Base-by-base conservation (phyloP, 2,797 vertebrate genomes). In the Oreochromis grahami region DNA sequence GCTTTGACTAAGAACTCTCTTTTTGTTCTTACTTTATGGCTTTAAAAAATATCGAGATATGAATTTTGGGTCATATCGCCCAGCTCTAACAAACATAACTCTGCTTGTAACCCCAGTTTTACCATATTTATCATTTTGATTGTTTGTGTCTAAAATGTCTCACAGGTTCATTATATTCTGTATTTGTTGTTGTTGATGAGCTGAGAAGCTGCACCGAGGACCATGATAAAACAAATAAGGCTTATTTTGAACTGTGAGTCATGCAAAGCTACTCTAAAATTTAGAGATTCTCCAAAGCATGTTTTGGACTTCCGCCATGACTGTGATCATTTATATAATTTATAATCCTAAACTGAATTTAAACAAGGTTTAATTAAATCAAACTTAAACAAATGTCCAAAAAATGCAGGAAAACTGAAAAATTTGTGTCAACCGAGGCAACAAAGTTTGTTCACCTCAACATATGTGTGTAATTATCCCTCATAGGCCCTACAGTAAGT, bases 91-190 rank as follows among this genome's bases (percentile, higher is more conserved):
- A 21, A 21, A 65, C 6, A 8, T 0, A 21, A 36, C 17, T 34
- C 17, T 36, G 60, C 34, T 38, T 65, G 38, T 63, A 63, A 13
- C 34, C 11, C 19, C 58, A 38, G 34, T 65, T 38, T 65, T 14
- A 21, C 7, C 11, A 13, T 8, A 14, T 24, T 21, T 3, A 41
- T 68, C 11, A 21, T 68, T 41, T 26, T 68, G 21, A 41, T 65
- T 65, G 34, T 41, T 68, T 41, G 19, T 65, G n/a, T 68, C 63
- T 41, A 41, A 68, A 14, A 68, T 41, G 34, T 68, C n/a, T 41
- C 63, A 41, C 7, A 68, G 34, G 36, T 41, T 68, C 63, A 21
- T 68, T 21, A 21, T 41, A 24, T 41, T 9, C 63, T 68, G 36
- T 24, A 24, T 41, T 65, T 38, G 19, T 43, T 43, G 5, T 5